Percentiles rank a stretch among this genome's conserved stretches.
phyloP scores from a whole-genome alignment of 2,888 invertebrate species.

The Scrobipalpa costella region DNA sequence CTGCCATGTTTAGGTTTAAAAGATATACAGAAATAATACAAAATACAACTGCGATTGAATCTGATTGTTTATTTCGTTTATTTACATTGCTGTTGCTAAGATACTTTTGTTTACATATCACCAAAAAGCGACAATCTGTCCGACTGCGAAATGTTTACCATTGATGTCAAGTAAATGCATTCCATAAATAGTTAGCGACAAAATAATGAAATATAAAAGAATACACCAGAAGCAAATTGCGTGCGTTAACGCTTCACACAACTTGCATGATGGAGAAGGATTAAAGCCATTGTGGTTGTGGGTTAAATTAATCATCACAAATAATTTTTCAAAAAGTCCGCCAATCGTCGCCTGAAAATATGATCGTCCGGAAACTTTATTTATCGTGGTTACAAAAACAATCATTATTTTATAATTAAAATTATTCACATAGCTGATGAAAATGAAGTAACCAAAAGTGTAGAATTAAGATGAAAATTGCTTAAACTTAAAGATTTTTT shows the following conservation, averaged over 20 bases:
- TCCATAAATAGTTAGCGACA: not conserved
- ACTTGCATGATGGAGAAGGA: not conserved
- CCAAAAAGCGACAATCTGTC: not conserved
- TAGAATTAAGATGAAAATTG: too few species aligned
- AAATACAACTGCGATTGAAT: not conserved
- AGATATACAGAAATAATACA: not conserved
- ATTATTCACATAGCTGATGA: too few species aligned
- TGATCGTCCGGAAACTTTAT: not conserved
- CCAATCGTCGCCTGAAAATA: not conserved
- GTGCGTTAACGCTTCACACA: not conserved
- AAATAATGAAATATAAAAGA: not conserved
- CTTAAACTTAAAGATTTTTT: too few species aligned
- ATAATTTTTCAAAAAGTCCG: conserved; percentile 10
- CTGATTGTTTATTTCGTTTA: not conserved
- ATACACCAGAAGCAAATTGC: not conserved
- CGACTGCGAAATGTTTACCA: not conserved
- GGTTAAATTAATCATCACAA: not conserved
- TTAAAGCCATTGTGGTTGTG: not conserved
- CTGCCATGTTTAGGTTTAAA: too few species aligned
- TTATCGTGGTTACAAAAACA: too few species aligned
- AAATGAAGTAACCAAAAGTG: too few species aligned
- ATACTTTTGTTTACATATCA: conserved; percentile 7
- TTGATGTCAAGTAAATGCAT: not conserved
- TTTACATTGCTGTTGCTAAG: conserved; percentile 10
- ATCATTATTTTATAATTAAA: too few species aligned